A percentile compares a stretch with the other conserved stretches of the same genome.
phyloP scores from a whole-genome alignment of 2,888 invertebrate genomes.

The Archips xylosteana region DNA sequence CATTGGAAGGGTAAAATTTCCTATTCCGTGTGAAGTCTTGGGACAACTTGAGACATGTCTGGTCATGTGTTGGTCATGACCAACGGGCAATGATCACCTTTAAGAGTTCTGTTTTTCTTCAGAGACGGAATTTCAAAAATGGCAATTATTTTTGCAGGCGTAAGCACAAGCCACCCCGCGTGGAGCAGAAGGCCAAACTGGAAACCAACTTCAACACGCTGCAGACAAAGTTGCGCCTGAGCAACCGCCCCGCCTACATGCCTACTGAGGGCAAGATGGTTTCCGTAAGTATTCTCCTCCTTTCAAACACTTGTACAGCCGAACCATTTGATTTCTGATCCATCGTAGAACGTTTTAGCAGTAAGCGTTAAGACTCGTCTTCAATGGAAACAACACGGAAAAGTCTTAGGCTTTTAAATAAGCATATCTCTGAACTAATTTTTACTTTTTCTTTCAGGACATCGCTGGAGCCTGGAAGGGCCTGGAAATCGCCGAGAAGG shows the following conservation, averaged over 20 bases:
- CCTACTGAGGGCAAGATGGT: conserved; percentile 99
- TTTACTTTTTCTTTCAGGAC: conserved; percentile 86
- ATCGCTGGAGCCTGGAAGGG: conserved; percentile 99
- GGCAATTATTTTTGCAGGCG: conserved; percentile 81
- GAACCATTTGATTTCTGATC: no score
- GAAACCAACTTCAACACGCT: conserved; percentile 99
- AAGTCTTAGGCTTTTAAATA: no score
- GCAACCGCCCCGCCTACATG: conserved; percentile 99
- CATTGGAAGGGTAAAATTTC: no score
- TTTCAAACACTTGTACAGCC: no score
- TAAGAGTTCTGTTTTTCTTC: no score
- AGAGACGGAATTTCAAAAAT: not conserved
- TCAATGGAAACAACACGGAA: no score
- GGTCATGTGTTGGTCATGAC: no score
- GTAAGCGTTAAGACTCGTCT: no score
- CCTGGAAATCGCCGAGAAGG: conserved; percentile 98
- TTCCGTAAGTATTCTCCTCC: conserved; percentile 87
- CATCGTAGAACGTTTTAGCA: no score
- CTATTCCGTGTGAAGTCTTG: no score
- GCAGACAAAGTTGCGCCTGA: conserved; percentile 98
- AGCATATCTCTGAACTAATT: not conserved
- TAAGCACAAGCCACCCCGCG: conserved; percentile 99
- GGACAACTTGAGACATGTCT: no score
- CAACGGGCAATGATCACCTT: no score
- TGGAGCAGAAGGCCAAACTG: conserved; percentile 99